Base-by-base conservation (phyloP, 2,888 invertebrate species). In the Oxycera nigricornis region DNA sequence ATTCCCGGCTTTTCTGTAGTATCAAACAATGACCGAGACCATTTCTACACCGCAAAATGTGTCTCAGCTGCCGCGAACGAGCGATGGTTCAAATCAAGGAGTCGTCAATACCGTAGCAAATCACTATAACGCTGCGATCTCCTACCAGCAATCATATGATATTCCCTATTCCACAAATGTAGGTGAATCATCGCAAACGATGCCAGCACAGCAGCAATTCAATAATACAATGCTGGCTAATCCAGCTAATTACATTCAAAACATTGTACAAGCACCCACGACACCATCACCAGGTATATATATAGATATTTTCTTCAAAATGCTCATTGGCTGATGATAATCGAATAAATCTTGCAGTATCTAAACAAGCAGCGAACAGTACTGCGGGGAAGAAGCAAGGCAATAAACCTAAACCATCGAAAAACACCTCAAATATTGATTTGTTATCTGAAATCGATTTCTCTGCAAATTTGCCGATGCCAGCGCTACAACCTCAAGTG, bases 401-500 rank as follows among this genome's bases (percentile, higher is more conserved):
- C n/a, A n/a, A n/a, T n/a, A 76, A 74, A 39, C 6, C 39, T 3
- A 20, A 41, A 55, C 28, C 68, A 57, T 41, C 24, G 2, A 57
- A 72, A 26, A 80, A 80, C 75, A 74, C 79, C 55, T 87, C 88
- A 6, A 89, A 90, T 73, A 88, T 92, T 65, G 94, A 94, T 85
- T 86, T 94, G 35, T 83, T 94, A 6, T 91, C 93, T 0, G 94
- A 91, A 65, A 88, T 94, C 59, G 94, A 94, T 82, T 91, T 93
- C 78, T 88, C 90, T 0, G 80, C 76, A 0, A 77, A 78, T 11
- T 77, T 81, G 28, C 79, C 82, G 17, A 79, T 82, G 24, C 82
- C 83, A 0, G 75, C 81, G 20, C 75, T 84, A n/a, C 82, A 83
- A 74, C 84, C 84, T 1, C 77, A 81, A 75, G 78, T 82, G 35